A percentile compares a stretch with the other conserved stretches of the same genome.
These are phyloP conservation scores for Bombus waltoni DNA, from an alignment of 1,140 invertebrate species.

Conservation along the genomic window DNA sequence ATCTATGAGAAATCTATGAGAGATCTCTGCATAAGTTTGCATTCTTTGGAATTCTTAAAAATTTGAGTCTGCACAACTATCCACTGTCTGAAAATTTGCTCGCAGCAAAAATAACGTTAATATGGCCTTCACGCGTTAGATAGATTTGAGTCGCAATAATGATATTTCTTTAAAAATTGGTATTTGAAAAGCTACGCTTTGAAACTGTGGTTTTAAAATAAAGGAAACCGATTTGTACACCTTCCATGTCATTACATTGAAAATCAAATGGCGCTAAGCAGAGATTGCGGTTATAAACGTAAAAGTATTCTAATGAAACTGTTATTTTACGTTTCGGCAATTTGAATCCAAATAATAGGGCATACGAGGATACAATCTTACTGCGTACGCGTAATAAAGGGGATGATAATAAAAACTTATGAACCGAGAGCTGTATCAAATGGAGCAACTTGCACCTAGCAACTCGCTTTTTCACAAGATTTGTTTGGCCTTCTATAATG, in stretches of 20 bases:
- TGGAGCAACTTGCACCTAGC: neutral
- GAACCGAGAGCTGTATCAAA: neutral
- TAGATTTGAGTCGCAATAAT: neutral
- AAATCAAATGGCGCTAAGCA: neutral
- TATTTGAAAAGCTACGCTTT: neutral
- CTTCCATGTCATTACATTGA: neutral
- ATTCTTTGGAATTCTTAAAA: neutral
- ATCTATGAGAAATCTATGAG: neutral
- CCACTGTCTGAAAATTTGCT: too few relatives aligned
- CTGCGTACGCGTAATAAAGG: neutral
- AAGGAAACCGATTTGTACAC: neutral
- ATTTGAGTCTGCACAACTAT: neutral
- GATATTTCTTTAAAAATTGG: neutral
- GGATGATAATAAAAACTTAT: neutral
- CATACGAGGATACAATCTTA: neutral
- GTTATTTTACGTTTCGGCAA: neutral
- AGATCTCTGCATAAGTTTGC: too few relatives aligned
- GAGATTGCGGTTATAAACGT: neutral
- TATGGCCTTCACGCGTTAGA: accelerated
- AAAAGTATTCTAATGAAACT: neutral
- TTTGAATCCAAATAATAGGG: neutral
- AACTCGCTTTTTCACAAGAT: too few relatives aligned
- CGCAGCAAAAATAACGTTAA: too few relatives aligned
- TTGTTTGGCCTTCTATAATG: neutral
- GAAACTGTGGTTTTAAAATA: neutral